Evolutionary conservation across 35 echinoderm and acorn worm genomes (phyloP), one percentile per base, ranked within the genome.

Genomic region (Acanthaster planci): DNA sequence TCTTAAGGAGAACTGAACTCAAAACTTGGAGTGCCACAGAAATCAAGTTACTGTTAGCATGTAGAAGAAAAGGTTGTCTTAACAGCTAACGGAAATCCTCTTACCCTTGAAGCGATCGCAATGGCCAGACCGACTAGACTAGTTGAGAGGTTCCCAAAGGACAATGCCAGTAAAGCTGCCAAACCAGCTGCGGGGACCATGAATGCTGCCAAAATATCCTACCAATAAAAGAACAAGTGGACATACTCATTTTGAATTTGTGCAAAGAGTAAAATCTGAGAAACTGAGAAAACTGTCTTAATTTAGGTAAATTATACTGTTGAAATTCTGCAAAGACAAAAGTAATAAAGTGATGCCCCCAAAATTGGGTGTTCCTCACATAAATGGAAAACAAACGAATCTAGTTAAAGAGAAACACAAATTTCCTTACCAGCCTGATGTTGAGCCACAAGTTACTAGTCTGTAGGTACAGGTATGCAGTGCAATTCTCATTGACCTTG

Each of bases 361-460:
- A n/a, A n/a, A n/a, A n/a, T n/a, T n/a, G n/a, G n/a, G n/a, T n/a
- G n/a, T n/a, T n/a, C n/a, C n/a, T n/a, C n/a, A 4, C 42, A 47
- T 47, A 6, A 4, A 47, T 47, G 12, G 4, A 47, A 6, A 47
- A 4, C 12, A 12, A 47, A 6, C 42, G 42, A 47, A 47, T 6
- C 42, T 47, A 12, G 12, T 47, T 47, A 6, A 6, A 47, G 4
- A 47, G 42, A 47, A 47, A 47, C 12, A 47, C 42, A 79, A 79
- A 57, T 5, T 18, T 10, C 39, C 94, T 91, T 89, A 95, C 93
- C 76, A 95, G 82, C 87, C 93, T 88, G 23, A 81, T 90, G 36
- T 81, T 89, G 19, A 95, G 86, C 93, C 93, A 95, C 64, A 89
- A 67, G 85, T 95, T 95, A 36, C 89, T 55, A 55, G 89, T 95